phyloP scores from a whole-genome alignment of 2,113 vertebrate genomes.

The Sylvietta virens region DNA sequence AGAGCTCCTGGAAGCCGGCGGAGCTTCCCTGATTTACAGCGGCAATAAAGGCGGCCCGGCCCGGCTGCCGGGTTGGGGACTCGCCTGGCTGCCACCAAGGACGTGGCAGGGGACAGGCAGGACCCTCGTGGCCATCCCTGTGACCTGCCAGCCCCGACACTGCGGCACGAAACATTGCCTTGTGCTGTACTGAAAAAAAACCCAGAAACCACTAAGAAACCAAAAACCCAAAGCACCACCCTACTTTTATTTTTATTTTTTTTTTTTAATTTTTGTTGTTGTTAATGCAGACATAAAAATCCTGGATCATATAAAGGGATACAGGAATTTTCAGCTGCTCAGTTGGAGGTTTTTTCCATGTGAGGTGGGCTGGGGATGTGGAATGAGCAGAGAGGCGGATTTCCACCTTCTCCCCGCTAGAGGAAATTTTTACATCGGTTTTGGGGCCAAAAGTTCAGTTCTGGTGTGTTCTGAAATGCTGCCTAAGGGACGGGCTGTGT shows the following conservation, averaged over 20 bases:
- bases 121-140: neutral
- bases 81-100: neutral
- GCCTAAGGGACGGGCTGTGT: accelerated
- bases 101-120: neutral
- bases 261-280: neutral
- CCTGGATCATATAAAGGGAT: accelerated
- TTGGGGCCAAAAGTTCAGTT: neutral
- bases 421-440: neutral
- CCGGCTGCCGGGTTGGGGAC: neutral
- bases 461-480: accelerated
- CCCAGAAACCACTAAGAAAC: neutral
- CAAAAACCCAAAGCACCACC: neutral
- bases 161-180: neutral
- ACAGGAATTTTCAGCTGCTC: neutral
- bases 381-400: accelerated
- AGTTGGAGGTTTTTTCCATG: accelerated
- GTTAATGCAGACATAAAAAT: neutral
- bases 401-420: neutral
- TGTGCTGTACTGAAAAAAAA: neutral
- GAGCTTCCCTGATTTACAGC: conserved; percentile 32
- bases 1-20: neutral
- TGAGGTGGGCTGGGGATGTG: too few relatives aligned
- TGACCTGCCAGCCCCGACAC: neutral
- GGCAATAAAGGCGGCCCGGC: neutral
- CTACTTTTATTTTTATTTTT: neutral